Evolutionary conservation across 2,888 invertebrate species (phyloP), one percentile per base, ranked within the genome.

Genomic region (Lycaena phlaeas): DNA sequence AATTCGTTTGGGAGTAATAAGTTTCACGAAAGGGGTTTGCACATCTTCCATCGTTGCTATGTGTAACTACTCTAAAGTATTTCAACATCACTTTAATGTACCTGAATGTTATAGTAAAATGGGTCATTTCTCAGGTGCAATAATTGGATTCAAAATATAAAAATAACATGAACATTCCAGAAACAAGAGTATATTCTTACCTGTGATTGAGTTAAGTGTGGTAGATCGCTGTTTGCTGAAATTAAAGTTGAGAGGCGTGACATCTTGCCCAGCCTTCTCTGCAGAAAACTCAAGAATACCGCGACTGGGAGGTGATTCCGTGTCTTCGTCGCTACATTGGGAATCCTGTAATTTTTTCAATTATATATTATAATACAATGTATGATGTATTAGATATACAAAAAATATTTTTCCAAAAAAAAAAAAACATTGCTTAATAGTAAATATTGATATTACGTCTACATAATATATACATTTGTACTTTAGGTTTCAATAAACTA

Each of bases 261-360:
- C 92, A 63, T 95, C 95, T 60, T 90, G 91, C 1, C 95, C 95
- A 0, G 94, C 94, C 65, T 94, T 94, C 49, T 93, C 92, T 0
- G 95, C 92, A 14, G 92, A 90, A 72, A 95, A 94, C 70, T 95
- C 95, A 40, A 95, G 73, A 54, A 92, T 92, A 29, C 92, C 92
- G 45, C 91, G 89, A 41, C 91, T 90, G 1, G 74, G 69, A 1
- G 85, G 82, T 0, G 82, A 78, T 45, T 85, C 85, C 0, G 85
- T 84, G 27, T 85, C 85, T 36, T 85, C 85, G 42, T 85, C 85
- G 39, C 84, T 85, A 52, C 79, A 81, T 45, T 85, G 84, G 1
- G 85, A 85, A 46, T 85, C 85, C 85, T 85, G 56, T 26, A n/a
- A n/a, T n/a, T n/a, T n/a, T n/a, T n/a, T n/a, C n/a, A n/a, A n/a